Conservation (phyloP, 2,113 vertebrate species). For the Rhea americana region DNA sequence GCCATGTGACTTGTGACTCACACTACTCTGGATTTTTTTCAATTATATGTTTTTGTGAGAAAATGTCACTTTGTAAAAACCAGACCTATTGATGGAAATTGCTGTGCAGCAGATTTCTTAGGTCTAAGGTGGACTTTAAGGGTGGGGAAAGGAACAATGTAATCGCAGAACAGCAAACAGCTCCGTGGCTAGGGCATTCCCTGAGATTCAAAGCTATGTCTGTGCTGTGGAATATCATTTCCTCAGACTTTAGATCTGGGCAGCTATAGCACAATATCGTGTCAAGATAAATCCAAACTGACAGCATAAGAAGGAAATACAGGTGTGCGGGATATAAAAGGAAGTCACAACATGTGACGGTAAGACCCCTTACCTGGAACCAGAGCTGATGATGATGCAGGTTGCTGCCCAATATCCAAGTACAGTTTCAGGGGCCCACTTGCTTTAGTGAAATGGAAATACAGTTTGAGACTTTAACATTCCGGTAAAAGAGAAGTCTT, state of each 20-base stretch:
- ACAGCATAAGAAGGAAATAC: background rate
- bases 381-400: background rate
- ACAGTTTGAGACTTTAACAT: background rate
- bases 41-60: accelerated
- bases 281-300: background rate
- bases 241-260: background rate
- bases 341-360: background rate
- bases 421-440: background rate
- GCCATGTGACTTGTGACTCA: background rate
- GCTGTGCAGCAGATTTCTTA: background rate
- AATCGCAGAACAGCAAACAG: background rate
- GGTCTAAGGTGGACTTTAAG: background rate
- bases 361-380: background rate
- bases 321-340: background rate
- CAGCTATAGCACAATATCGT: background rate
- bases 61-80: background rate
- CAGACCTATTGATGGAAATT: background rate
- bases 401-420: background rate
- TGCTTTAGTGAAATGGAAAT: background rate
- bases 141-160: background rate
- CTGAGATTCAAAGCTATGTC: background rate
- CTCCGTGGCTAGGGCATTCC: background rate
- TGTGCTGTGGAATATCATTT: background rate
- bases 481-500: background rate
- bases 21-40: background rate